phyloP scores from a whole-genome alignment of 1,140 invertebrate genomes.

The Anthonomus grandis region DNA sequence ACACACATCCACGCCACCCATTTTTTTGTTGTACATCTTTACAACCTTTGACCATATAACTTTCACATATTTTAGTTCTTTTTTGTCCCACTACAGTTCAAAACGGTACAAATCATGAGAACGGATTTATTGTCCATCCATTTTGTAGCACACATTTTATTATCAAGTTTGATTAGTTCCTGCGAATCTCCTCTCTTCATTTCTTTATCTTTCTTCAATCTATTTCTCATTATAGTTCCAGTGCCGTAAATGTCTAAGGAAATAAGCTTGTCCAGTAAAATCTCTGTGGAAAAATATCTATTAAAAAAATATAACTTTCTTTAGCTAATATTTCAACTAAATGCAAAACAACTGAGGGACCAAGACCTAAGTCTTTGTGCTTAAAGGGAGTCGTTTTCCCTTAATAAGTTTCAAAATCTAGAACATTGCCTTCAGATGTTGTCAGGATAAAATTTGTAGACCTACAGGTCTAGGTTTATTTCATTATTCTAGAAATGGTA shows the following conservation, averaged over 20 bases:
- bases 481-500: conserved; percentile 29
- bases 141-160: too few species aligned
- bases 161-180: too few species aligned
- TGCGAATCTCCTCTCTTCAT: too few species aligned
- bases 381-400: conserved; percentile 11
- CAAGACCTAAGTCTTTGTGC: conserved; percentile 21
- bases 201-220: conserved; percentile 5
- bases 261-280: background rate
- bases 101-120: background rate
- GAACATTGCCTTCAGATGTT: conserved; percentile 17
- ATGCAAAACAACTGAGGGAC: too few species aligned
- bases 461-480: conserved; percentile 36
- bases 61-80: background rate
- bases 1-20: too few species aligned
- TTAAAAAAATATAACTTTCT: conserved; percentile 33
- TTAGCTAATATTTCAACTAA: conserved; percentile 26
- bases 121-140: conserved; percentile 6
- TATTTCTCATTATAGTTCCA: conserved; percentile 11
- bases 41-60: background rate
- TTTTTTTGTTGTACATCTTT: background rate
- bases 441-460: conserved; percentile 34
- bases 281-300: conserved; percentile 27
- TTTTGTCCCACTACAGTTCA: background rate
- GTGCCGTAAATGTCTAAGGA: too few species aligned
- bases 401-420: conserved; percentile 34